Evolutionary conservation across 2,113 vertebrate genomes (phyloP).

Genomic region (Sturnira hondurensis): DNA sequence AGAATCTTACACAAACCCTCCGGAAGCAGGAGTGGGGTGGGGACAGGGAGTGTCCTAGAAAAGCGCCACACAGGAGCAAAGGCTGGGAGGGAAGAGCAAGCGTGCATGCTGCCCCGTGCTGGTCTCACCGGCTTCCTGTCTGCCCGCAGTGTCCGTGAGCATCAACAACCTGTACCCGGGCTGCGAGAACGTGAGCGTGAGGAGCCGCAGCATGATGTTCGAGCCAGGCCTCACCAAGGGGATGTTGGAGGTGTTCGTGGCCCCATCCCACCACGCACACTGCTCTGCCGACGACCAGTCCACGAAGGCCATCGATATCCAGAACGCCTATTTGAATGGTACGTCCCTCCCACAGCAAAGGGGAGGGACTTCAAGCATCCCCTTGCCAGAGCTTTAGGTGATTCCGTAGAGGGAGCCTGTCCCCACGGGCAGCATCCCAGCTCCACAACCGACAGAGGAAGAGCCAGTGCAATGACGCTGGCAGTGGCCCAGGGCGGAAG

Average conservation of each 20-base stretch:
- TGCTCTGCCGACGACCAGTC: conserved; percentile 60
- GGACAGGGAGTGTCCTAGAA: not conserved
- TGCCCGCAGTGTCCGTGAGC: conserved; percentile 90
- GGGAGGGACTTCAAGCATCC: not conserved
- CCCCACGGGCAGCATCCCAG: rapidly evolving
- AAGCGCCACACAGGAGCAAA: rapidly evolving
- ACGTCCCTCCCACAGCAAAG: not conserved
- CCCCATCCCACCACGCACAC: conserved; percentile 57
- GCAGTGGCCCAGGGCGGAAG: not conserved
- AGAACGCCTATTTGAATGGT: conserved; percentile 74
- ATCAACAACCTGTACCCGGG: conserved; percentile 96
- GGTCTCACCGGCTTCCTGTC: not conserved
- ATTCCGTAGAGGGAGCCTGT: not conserved
- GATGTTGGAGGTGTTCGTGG: conserved; percentile 90
- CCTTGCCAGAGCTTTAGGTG: not conserved
- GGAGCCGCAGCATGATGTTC: conserved; percentile 99
- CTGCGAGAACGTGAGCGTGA: conserved; percentile 97
- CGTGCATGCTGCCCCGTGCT: rapidly evolving
- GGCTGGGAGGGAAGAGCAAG: not conserved
- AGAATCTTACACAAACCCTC: too few relatives aligned
- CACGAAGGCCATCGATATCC: conserved; percentile 74
- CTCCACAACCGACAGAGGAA: not conserved
- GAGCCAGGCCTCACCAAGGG: conserved; percentile 98
- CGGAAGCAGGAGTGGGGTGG: not conserved
- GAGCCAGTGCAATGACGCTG: rapidly evolving